A percentile compares a stretch with the other conserved stretches of the same genome.
These are phyloP conservation scores for Drosophila suzukii DNA, from an alignment of 1,140 invertebrate species.

Conservation along the genomic window DNA sequence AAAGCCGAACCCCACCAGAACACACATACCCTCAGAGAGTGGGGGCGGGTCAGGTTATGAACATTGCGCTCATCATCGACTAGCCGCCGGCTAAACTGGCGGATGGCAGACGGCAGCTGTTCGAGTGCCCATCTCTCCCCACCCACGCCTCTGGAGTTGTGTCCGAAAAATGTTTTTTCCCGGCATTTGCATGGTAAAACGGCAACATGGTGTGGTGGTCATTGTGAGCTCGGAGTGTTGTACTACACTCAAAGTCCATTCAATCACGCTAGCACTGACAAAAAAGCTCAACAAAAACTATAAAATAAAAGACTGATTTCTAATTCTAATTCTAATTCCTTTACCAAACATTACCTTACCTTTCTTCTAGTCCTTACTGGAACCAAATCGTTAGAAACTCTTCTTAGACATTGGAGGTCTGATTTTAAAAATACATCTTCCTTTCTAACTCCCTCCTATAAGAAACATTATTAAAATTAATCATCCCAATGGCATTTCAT, in stretches of 20 bases:
- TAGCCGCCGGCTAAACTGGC: constrained; percentile 48
- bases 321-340: no score
- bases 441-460: no score
- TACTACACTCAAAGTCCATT: constrained; percentile 75
- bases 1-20: constrained; percentile 29
- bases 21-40: constrained; percentile 3
- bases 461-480: no score
- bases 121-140: constrained; percentile 13
- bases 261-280: constrained; percentile 52
- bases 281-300: background rate
- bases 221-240: constrained; percentile 48
- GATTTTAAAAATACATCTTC: no score
- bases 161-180: constrained; percentile 72
- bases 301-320: no score
- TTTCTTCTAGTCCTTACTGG: no score
- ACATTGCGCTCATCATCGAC: constrained; percentile 71
- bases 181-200: constrained; percentile 73
- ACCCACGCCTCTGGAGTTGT: constrained; percentile 63
- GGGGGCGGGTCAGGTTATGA: constrained; percentile 62
- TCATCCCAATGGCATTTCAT: no score
- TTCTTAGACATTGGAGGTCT: no score
- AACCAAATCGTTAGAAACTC: no score
- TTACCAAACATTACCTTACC: background rate
- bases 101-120: constrained; percentile 47
- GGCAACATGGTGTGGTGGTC: constrained; percentile 61